Conservation (phyloP, 1,140 invertebrate genomes). For the Pygmarrhopalites habei region DNA sequence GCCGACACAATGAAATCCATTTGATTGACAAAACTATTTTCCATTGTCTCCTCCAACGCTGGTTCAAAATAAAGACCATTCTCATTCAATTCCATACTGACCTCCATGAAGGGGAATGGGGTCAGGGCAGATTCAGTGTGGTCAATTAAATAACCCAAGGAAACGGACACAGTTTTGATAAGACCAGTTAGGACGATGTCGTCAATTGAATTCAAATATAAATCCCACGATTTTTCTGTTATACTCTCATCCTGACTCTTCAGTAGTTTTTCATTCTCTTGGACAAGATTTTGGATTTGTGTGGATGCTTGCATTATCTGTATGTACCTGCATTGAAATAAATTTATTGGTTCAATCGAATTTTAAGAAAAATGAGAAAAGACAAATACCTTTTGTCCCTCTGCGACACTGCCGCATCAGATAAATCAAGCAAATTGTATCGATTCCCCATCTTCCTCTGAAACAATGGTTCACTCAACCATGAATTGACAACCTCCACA, state of each 20-base stretch:
- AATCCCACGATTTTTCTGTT: conserved; percentile 56
- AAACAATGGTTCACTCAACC: conserved; percentile 74
- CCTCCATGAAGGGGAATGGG: conserved; percentile 74
- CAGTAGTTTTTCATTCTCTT: conserved; percentile 63
- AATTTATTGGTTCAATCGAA: no score
- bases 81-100: conserved; percentile 69
- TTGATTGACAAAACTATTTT: conserved; percentile 59
- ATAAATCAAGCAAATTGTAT: conserved; percentile 71
- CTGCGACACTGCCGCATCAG: conserved; percentile 61
- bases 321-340: no score
- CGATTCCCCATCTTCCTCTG: conserved; percentile 74
- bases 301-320: conserved; percentile 58
- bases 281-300: conserved; percentile 64
- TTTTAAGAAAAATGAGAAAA: no score
- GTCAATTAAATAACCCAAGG: conserved; percentile 77
- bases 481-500: conserved; percentile 63
- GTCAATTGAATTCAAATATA: conserved; percentile 81
- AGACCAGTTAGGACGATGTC: conserved; percentile 74
- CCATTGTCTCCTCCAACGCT: conserved; percentile 17
- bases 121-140: conserved; percentile 76
- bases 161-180: conserved; percentile 61
- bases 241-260: conserved; percentile 46
- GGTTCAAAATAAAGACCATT: conserved; percentile 53
- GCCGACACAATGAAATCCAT: conserved; percentile 69
- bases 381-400: conserved; percentile 56